phyloP scores from a whole-genome alignment of 2,113 vertebrate species.

The Cyprinus carpio region DNA sequence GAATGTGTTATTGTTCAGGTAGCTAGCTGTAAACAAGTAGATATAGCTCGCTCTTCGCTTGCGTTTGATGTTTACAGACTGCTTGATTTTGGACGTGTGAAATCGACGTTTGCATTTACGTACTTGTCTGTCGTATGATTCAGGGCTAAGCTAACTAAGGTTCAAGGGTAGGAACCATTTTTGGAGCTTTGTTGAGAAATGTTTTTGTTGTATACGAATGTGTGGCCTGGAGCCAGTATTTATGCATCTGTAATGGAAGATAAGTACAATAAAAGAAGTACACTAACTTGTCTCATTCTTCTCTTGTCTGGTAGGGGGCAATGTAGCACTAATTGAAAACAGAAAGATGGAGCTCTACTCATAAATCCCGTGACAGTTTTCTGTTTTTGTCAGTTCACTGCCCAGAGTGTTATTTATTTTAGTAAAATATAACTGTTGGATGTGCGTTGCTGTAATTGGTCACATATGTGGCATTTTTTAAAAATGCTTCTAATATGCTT shows the following conservation, averaged over 20 bases:
- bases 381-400: neutral
- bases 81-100: neutral
- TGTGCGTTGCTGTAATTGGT: neutral
- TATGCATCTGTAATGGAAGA: conserved; percentile 15
- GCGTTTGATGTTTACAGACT: neutral
- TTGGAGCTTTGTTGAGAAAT: neutral
- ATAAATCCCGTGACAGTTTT: conserved; percentile 2
- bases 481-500: neutral
- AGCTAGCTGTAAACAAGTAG: neutral
- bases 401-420: neutral
- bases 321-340: conserved; percentile 12
- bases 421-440: conserved; percentile 7
- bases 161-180: neutral
- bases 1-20: neutral
- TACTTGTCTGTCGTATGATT: neutral
- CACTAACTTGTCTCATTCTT: conserved; percentile 2
- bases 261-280: conserved; percentile 4
- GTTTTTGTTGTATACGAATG: neutral
- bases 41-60: neutral
- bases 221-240: conserved; percentile 33
- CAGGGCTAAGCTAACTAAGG: neutral
- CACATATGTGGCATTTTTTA: conserved; percentile 20
- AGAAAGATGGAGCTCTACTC: conserved; percentile 10
- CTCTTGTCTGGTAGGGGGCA: neutral
- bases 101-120: neutral